A percentile compares a stretch with the other conserved stretches of the same genome.
Evolutionary conservation across 1,140 invertebrate genomes (phyloP).

Genomic region (Drosophila neocordata): DNA sequence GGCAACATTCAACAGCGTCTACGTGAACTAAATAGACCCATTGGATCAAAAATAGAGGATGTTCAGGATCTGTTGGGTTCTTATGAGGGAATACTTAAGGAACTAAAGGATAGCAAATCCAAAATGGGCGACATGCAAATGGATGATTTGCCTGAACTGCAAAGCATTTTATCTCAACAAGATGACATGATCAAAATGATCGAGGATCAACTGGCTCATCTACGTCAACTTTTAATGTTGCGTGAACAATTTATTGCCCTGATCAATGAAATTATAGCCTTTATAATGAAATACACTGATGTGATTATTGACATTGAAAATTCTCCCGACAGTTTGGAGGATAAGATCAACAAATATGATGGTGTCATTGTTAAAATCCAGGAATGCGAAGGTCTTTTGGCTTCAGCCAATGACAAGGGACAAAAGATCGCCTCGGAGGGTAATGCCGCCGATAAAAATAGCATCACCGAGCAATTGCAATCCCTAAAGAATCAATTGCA

Average conservation of each 20-base stretch:
- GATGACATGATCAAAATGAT: constrained; percentile 92
- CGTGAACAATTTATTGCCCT: constrained; percentile 94
- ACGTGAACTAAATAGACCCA: constrained; percentile 91
- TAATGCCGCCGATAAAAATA: constrained; percentile 92
- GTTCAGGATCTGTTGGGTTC: constrained; percentile 90
- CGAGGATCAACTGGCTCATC: constrained; percentile 91
- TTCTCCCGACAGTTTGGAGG: constrained; percentile 89
- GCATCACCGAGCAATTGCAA: constrained; percentile 93
- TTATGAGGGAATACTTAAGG: constrained; percentile 91
- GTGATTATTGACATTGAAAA: constrained; percentile 93
- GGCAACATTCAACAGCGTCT: constrained; percentile 92
- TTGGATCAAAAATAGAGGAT: constrained; percentile 93
- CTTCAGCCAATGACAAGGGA: constrained; percentile 94
- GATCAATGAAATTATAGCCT: constrained; percentile 93
- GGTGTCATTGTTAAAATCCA: constrained; percentile 93
- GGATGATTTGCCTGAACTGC: constrained; percentile 89
- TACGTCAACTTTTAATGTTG: constrained; percentile 90
- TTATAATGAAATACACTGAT: constrained; percentile 93
- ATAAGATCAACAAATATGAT: constrained; percentile 94
- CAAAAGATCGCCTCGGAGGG: constrained; percentile 95
- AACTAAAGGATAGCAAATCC: constrained; percentile 91
- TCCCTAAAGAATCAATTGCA: constrained; percentile 93
- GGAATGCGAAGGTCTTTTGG: constrained; percentile 93
- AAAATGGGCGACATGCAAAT: constrained; percentile 91
- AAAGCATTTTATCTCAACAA: constrained; percentile 90